Evolutionary conservation across 53 echinoderm and acorn worm species (phyloP), one percentile per base, ranked within the genome.

Genomic region (Mesocentrotus franciscanus): DNA sequence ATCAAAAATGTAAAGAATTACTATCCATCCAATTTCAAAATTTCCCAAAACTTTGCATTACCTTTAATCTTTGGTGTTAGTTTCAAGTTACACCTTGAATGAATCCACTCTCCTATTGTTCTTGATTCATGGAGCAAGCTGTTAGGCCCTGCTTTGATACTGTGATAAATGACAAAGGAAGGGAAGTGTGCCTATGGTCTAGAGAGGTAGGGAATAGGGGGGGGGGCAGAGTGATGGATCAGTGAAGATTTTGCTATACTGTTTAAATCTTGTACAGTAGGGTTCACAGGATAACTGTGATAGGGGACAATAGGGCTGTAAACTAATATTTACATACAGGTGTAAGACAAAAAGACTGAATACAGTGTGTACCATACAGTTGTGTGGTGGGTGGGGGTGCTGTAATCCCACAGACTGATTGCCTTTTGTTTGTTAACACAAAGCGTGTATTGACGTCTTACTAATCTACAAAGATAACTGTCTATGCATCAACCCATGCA

Each of bases 131-230:
- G 36, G 13, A 78, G 78, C 17, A 36, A 78, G 78, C 34, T 39
- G 42, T 39, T 81, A 39, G 22, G 81, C 22, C 81, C 42, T 42
- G 81, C 36, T 81, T 81, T 81, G 81, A 81, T 81, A 81, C 81
- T 39, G 81, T 81, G 18, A 1, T 42, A 0, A 22, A 8, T 42
- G 36, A 42, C 42, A 20, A 81, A 36, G 24, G 68, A 24, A 81
- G 18, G 39, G 81, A 81, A 39, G 8, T 39, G 42, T 39, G 33
- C 1, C 35, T 16, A 16, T 61, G 4, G 0, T 61, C 61, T 61
- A 18, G 79, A 79, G 39, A 17, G 35, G 39, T 35, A 18, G 36
- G 9, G 17, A 36, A 6, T 0, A 8, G 81, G 20, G 42, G 81
- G 81, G 81, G 81, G 81, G 20, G 18, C 42, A 42, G 79, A 4